Evolutionary conservation across 2,888 invertebrate species (phyloP), one percentile per base, ranked within the genome.

Genomic region (Charanyca ferruginea): DNA sequence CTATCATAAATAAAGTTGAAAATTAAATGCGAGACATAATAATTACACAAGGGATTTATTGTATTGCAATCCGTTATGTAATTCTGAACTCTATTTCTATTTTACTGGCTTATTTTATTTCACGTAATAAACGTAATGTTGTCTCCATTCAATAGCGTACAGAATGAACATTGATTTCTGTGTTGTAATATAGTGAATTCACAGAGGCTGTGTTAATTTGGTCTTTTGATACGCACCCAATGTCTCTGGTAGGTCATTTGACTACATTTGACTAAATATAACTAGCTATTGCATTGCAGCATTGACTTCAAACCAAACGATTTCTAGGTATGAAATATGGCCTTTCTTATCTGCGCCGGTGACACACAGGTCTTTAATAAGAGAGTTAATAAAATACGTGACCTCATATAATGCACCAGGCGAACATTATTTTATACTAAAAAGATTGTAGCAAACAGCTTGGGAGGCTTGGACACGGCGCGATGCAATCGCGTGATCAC

Each of bases 401-500:
- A 64, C 13, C 35, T 20, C 6, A 28, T 9, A 72, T n/a, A 64
- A 54, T 51, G 18, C 41, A 28, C 20, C 18, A 13, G 18, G 18
- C 23, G n/a, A 11, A 41, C n/a, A 32, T 49, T n/a, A 28, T 25
- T 55, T 52, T 38, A 42, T 16, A 6, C 44, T n/a, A 55, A 69
- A 73, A 42, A 38, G 49, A 48, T 49, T n/a, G n/a, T 22, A 35
- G 28, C 57, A 22, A 66, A 49, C 48, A 58, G 48, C 42, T 47
- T n/a, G n/a, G 32, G 35, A 45, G 38, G 35, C 45, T 28, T 51
- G 60, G 64, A 49, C 60, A 59, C 20, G 62, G 42, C 35, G 51
- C 41, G 44, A 76, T 32, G 44, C 66, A 48, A 73, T 66, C 62
- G 51, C 62, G 51, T 77, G 66, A 66, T 62, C 61, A 20, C 51